Evolutionary conservation across 1,140 invertebrate species (phyloP).

Genomic region (Yoshiicerus persimilis): DNA sequence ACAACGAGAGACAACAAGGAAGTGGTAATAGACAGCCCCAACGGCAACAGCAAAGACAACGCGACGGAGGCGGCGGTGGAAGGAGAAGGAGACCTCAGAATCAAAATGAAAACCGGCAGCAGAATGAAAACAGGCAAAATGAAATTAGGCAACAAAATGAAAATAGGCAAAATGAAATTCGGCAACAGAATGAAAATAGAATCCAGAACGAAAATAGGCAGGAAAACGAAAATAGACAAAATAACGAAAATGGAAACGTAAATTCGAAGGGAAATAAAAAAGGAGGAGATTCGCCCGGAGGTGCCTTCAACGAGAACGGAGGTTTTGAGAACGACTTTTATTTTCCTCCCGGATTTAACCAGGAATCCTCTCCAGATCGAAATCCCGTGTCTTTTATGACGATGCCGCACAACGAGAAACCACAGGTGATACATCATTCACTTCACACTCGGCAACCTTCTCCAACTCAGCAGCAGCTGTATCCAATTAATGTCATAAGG

Average conservation of each 20-base stretch:
- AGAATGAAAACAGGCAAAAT: background rate
- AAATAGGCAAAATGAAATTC: background rate
- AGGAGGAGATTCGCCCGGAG: background rate
- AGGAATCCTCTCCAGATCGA: slow-evolving; percentile 24
- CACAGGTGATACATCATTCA: slow-evolving; percentile 43
- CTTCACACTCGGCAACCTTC: background rate
- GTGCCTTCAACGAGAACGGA: background rate
- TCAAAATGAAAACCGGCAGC: background rate
- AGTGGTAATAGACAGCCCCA: background rate
- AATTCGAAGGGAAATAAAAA: background rate
- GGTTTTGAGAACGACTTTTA: slow-evolving; percentile 27
- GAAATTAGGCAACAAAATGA: background rate
- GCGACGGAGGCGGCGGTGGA: background rate
- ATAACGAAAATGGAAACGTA: background rate
- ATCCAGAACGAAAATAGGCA: background rate
- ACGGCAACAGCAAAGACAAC: background rate
- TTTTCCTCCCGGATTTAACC: slow-evolving; percentile 40
- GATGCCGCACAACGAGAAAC: slow-evolving; percentile 35
- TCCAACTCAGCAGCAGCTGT: background rate
- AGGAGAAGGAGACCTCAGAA: background rate
- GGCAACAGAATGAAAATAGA: too few relatives aligned
- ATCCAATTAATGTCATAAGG: slow-evolving; percentile 33
- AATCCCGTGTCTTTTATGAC: slow-evolving; percentile 44
- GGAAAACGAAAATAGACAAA: background rate
- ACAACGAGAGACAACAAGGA: background rate